phyloP scores from a whole-genome alignment of 1,140 invertebrate genomes.

The Oryctes rhinoceros region DNA sequence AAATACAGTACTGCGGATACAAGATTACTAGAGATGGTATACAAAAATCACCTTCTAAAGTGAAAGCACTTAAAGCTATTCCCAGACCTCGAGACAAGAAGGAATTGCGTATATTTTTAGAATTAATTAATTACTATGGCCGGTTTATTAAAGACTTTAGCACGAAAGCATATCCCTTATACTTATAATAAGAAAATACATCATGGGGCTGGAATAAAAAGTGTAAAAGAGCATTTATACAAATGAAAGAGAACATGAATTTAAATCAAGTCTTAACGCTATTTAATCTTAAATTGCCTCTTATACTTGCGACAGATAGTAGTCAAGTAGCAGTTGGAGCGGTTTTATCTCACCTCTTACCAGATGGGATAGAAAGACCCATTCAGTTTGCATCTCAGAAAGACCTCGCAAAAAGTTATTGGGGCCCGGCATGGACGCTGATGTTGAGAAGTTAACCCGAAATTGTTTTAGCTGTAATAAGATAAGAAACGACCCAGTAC shows the following conservation, averaged over 20 bases:
- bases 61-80: constrained; percentile 7
- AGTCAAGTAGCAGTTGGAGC: constrained; percentile 38
- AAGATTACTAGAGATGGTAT: constrained; percentile 11
- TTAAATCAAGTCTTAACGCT: constrained; percentile 25
- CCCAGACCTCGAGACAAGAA: background rate
- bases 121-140: constrained; percentile 34
- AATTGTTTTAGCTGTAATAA: constrained; percentile 33
- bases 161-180: constrained; percentile 28
- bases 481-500: constrained; percentile 26
- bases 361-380: background rate
- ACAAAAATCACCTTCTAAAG: constrained; percentile 17
- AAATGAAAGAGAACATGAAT: background rate
- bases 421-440: constrained; percentile 29
- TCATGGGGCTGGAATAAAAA: constrained; percentile 28
- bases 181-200: constrained; percentile 37
- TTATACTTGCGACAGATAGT: constrained; percentile 39
- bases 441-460: constrained; percentile 34
- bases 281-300: constrained; percentile 30
- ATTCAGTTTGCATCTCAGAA: constrained; percentile 25
- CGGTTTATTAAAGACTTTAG: constrained; percentile 26
- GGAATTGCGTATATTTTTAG: constrained; percentile 14
- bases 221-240: constrained; percentile 28
- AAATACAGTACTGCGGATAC: constrained; percentile 34
- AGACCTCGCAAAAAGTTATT: constrained; percentile 40
- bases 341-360: constrained; percentile 34